Evolutionary conservation across 2,888 invertebrate genomes (phyloP).

Genomic region (Brachycybe producta): DNA sequence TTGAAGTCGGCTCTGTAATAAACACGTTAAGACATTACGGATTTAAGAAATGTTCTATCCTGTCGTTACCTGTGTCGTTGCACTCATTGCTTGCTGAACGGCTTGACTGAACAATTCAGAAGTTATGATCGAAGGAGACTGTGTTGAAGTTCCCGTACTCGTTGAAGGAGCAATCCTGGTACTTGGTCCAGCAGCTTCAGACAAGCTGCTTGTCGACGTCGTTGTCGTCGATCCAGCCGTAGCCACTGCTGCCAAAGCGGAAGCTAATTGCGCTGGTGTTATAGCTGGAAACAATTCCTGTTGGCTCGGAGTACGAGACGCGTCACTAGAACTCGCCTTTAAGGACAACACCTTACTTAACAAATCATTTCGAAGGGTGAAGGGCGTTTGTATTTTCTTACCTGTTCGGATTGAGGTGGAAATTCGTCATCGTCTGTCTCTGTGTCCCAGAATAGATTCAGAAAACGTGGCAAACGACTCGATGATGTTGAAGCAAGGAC

Average conservation of each 20-base stretch:
- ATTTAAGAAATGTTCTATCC: background rate
- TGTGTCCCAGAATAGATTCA: conserved; percentile 33
- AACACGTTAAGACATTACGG: background rate
- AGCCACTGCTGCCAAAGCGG: conserved; percentile 17
- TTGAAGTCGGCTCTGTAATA: conserved; percentile 32
- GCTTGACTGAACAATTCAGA: conserved; percentile 68
- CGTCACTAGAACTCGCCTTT: conserved; percentile 6
- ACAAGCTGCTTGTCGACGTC: background rate
- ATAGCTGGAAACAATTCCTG: conserved; percentile 11
- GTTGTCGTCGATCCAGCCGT: background rate
- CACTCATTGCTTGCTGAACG: conserved; percentile 48
- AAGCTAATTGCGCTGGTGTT: conserved; percentile 19
- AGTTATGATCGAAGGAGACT: conserved; percentile 43
- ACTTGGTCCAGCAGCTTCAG: background rate
- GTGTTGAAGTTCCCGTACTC: background rate
- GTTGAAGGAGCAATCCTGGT: background rate
- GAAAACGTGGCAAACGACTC: too few relatives aligned
- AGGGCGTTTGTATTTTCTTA: background rate
- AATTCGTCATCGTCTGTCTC: conserved; percentile 36
- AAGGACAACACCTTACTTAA: background rate
- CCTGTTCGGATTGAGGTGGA: conserved; percentile 14
- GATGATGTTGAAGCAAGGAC: background rate
- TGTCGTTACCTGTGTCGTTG: conserved; percentile 14
- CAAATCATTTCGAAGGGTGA: background rate
- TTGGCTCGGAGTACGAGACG: conserved; percentile 6